These are phyloP conservation scores for Myotis findleyi DNA, from an alignment of 2,797 vertebrate species.

Conservation along the genomic window DNA sequence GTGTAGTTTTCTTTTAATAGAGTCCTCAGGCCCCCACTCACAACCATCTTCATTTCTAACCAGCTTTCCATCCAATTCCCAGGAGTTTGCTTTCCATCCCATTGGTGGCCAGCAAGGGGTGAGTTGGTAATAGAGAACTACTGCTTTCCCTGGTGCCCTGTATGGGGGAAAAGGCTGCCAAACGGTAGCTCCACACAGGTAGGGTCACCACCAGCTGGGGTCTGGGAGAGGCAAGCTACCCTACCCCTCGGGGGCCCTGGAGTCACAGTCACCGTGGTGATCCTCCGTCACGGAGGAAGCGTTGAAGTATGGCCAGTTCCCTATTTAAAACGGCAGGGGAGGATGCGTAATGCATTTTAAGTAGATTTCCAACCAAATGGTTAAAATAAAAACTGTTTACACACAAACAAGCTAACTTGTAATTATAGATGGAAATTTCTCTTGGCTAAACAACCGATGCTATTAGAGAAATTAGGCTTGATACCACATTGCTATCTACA, in stretches of 20 bases:
- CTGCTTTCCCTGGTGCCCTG: too few relatives aligned
- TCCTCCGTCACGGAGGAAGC: background rate
- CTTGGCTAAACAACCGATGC: background rate
- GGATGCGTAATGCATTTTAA: background rate
- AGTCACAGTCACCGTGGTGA: background rate
- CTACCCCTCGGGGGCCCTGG: accelerated
- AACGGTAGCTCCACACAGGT: accelerated
- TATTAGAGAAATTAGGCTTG: background rate
- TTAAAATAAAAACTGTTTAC: constrained; percentile 8
- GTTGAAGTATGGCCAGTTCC: background rate
- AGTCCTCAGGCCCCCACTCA: background rate
- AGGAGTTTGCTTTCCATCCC: background rate
- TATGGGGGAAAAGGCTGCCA: background rate
- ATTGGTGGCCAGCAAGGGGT: background rate
- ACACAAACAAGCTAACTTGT: background rate
- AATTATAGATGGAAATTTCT: background rate
- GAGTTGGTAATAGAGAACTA: background rate
- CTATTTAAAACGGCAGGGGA: background rate
- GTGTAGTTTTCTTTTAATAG: background rate
- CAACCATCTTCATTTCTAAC: background rate
- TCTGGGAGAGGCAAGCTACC: background rate
- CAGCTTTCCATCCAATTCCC: background rate
- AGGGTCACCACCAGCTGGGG: background rate
- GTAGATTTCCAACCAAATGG: background rate
- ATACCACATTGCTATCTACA: background rate